Conservation (phyloP, 2,888 invertebrate species). For the Empis stercorea region DNA sequence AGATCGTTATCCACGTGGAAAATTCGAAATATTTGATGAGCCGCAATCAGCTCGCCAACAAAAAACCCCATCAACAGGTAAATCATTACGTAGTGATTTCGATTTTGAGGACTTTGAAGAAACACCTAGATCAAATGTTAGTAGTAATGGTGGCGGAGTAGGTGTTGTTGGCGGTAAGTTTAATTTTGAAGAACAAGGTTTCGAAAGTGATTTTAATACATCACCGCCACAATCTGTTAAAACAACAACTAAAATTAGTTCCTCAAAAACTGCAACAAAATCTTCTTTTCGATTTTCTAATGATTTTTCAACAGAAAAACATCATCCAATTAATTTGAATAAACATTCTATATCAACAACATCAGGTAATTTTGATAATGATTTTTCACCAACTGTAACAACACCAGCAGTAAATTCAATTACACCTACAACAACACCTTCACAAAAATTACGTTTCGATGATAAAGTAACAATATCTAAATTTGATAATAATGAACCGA, state of each 20-base stretch:
- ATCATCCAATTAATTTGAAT: conserved; percentile 7
- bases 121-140: conserved; percentile 28
- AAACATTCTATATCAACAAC: neutral
- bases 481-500: conserved; percentile 26
- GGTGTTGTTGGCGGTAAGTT: conserved; percentile 23
- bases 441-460: conserved; percentile 44
- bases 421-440: conserved; percentile 21
- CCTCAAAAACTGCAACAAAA: conserved; percentile 20
- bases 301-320: conserved; percentile 44
- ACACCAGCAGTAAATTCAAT: conserved; percentile 13
- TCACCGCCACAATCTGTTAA: conserved; percentile 28
- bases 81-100: conserved; percentile 14
- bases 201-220: conserved; percentile 36
- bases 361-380: conserved; percentile 13
- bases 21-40: conserved; percentile 15
- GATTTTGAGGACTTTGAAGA: conserved; percentile 31
- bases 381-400: conserved; percentile 13
- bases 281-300: conserved; percentile 44
- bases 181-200: conserved; percentile 33
- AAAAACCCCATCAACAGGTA: neutral
- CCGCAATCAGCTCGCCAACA: neutral
- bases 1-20: conserved; percentile 13
- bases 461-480: conserved; percentile 52
- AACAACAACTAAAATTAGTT: conserved; percentile 5
- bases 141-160: conserved; percentile 21